Conservation (phyloP, 2,797 vertebrate species). For the Aselliscus stoliczkanus region DNA sequence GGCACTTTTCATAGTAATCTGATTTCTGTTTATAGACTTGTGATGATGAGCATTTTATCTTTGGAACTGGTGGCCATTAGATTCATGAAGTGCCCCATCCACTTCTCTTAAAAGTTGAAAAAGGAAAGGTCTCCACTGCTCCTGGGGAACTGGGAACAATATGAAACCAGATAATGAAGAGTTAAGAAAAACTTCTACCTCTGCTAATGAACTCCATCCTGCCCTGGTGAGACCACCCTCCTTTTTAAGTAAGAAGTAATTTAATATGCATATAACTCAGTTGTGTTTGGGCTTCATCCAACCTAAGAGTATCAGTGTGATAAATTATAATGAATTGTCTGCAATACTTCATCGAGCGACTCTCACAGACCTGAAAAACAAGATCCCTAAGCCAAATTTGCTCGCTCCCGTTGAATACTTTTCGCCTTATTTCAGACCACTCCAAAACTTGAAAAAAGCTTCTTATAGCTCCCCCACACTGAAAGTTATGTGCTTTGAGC, state of each 20-base stretch:
- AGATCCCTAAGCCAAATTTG: constrained; percentile 52
- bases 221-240: constrained; percentile 68
- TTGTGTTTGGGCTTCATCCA: constrained; percentile 71
- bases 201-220: constrained; percentile 72
- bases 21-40: neutral
- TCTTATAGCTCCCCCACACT: neutral
- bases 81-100: neutral
- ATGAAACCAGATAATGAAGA: constrained; percentile 65
- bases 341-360: constrained; percentile 53
- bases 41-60: neutral
- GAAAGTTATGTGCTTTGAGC: neutral
- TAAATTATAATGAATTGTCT: constrained; percentile 71
- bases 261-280: constrained; percentile 63
- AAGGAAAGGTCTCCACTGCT: neutral
- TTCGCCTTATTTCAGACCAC: constrained; percentile 43
- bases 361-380: constrained; percentile 54
- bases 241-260: constrained; percentile 69
- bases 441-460: constrained; percentile 58
- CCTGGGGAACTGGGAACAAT: neutral
- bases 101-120: neutral
- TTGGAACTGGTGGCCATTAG: neutral
- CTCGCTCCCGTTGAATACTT: constrained; percentile 43
- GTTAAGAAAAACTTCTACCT: constrained; percentile 63
- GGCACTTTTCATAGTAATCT: neutral
- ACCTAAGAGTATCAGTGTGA: constrained; percentile 65